Evolutionary conservation across 2,888 invertebrate species (phyloP), one percentile per base, ranked within the genome.

Genomic region (Drosophila ustulata): DNA sequence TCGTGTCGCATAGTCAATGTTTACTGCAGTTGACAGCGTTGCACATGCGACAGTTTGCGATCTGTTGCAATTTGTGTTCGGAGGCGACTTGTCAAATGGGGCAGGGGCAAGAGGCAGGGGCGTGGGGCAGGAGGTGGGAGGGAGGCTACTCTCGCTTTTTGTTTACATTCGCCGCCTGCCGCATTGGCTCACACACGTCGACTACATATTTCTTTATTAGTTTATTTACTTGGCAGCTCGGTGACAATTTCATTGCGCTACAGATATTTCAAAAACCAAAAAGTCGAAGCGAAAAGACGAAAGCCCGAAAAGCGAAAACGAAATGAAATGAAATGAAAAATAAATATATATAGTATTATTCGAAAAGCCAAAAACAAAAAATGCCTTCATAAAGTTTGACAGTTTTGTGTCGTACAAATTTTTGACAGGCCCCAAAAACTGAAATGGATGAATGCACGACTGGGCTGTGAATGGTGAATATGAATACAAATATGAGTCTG

Each of bases 191-290:
- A 66, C 51, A 71, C 71, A 47, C 71, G 41, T 61, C 53, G 68
- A 34, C 41, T 28, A 57, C 57, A 57, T 63, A 57, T 62, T 52
- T 34, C 63, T 73, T 68, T 69, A 73, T 69, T 77, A 70, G 77
- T 75, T 77, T 82, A 75, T 79, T 75, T 79, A 70, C 75, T 78
- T 78, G 75, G 81, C 77, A 77, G 77, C 77, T 65, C 70, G 71
- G 66, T 82, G 81, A 77, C 81, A 81, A 73, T 82, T 80, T 82
- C 80, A 82, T 80, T 72, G 82, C 78, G 78, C 75, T 75, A 78
- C 66, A 74, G 64, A 76, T 70, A 70, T 66, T 61, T 65, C 26
- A 43, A 51, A 59, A 56, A 32, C 47, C 43, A 58, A 50, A 28
- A 41, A 45, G 18, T 25, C 37, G 43, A 61, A 51, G 5, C 28